These are phyloP conservation scores for Hypothenemus hampei DNA, from an alignment of 1,140 invertebrate genomes.

Conservation along the genomic window DNA sequence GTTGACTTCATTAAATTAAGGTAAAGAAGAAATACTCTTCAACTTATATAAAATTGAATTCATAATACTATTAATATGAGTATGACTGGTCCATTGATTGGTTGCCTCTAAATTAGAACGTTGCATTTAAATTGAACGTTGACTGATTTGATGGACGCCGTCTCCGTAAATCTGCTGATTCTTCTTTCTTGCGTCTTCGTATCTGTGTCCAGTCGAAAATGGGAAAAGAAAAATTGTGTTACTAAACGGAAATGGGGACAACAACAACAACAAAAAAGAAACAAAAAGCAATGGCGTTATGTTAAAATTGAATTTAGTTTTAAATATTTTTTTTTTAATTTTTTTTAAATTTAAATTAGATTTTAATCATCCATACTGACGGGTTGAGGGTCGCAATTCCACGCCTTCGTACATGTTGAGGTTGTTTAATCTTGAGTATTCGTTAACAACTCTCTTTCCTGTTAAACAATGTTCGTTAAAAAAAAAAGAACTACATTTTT, in stretches of 20 bases:
- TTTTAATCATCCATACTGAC: conserved; percentile 65
- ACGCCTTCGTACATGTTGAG: conserved; percentile 65
- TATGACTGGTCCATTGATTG: conserved; percentile 1
- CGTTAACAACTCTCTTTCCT: conserved; percentile 56
- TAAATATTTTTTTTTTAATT: conserved; percentile 19
- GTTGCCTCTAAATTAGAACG: conserved; percentile 32
- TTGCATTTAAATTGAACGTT: conserved; percentile 43
- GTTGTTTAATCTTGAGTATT: conserved; percentile 63
- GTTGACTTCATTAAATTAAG: too few species aligned
- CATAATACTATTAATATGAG: too few species aligned
- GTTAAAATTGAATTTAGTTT: conserved; percentile 1
- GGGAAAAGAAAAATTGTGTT: conserved; percentile 13
- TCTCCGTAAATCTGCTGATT: conserved; percentile 31
- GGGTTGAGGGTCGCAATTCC: conserved; percentile 61
- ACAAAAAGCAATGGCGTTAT: too few species aligned
- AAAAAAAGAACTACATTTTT: too few species aligned
- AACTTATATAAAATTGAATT: too few species aligned
- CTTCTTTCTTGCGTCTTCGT: conserved; percentile 44
- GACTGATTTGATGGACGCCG: conserved; percentile 39
- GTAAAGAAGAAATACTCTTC: too few species aligned
- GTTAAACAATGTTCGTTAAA: conserved; percentile 6
- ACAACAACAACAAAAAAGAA: conserved; percentile 3
- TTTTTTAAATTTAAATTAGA: conserved; percentile 37
- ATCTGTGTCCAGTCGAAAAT: conserved; percentile 36
- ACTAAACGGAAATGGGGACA: conserved; percentile 13